phyloP scores from a whole-genome alignment of 2,797 vertebrate genomes.

The Microctenopoma steveboyesi region DNA sequence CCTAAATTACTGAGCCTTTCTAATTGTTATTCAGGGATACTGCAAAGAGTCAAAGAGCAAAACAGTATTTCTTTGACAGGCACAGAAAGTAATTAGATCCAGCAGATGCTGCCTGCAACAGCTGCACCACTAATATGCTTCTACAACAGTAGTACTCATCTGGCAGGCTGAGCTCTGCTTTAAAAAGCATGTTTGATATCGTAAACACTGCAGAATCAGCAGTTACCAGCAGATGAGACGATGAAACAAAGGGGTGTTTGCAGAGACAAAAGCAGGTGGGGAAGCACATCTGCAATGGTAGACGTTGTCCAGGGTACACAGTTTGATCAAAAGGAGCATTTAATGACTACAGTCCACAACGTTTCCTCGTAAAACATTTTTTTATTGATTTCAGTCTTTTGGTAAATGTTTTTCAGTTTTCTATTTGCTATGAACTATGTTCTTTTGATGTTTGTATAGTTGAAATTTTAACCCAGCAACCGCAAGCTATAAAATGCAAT shows the following conservation, averaged over 20 bases:
- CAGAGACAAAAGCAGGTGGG: constrained; percentile 39
- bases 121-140: constrained; percentile 70
- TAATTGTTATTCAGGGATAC: constrained; percentile 66
- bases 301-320: constrained; percentile 17
- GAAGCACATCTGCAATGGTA: constrained; percentile 10
- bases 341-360: constrained; percentile 15
- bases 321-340: constrained; percentile 38
- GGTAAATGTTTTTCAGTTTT: constrained; percentile 27
- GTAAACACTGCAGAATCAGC: constrained; percentile 2
- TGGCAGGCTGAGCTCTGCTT: constrained; percentile 37
- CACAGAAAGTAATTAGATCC: constrained; percentile 78
- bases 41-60: constrained; percentile 71
- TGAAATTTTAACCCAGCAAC: neutral
- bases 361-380: neutral
- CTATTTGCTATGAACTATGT: constrained; percentile 18
- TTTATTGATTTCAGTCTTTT: constrained; percentile 2
- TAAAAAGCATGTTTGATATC: constrained; percentile 53
- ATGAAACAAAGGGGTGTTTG: constrained; percentile 56
- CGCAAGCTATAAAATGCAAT: neutral
- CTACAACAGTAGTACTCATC: constrained; percentile 50
- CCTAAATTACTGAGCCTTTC: constrained; percentile 55
- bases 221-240: constrained; percentile 6
- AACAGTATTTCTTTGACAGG: constrained; percentile 74
- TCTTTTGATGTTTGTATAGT: constrained; percentile 25
- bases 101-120: constrained; percentile 70